Percentiles rank a stretch among this genome's conserved stretches.
These are phyloP conservation scores for Turnix velox DNA, from an alignment of 2,113 vertebrate genomes.

Conservation along the genomic window DNA sequence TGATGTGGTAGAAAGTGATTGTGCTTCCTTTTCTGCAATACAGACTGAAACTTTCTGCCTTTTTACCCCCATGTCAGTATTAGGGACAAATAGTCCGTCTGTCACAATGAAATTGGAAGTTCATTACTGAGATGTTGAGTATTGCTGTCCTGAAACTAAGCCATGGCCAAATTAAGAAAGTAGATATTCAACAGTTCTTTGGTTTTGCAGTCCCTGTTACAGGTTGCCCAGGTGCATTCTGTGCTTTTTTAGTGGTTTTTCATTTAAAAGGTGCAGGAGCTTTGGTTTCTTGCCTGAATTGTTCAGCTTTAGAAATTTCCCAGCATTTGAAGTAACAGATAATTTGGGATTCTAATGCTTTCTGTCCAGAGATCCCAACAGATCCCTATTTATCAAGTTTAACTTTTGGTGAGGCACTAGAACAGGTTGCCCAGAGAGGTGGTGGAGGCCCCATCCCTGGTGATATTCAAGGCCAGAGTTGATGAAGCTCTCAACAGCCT, in stretches of 20 bases:
- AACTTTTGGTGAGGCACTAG: too few species aligned
- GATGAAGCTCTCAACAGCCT: too few species aligned
- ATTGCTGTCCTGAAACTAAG: not conserved
- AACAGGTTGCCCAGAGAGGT: too few species aligned
- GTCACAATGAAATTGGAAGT: not conserved
- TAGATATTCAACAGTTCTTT: not conserved
- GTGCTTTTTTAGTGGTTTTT: not conserved
- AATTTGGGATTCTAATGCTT: not conserved
- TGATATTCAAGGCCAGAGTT: too few species aligned
- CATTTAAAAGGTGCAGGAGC: not conserved
- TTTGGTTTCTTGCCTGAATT: not conserved
- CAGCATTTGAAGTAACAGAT: not conserved
- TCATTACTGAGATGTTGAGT: constrained; percentile 16
- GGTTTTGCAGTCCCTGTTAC: not conserved
- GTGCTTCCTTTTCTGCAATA: not conserved
- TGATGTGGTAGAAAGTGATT: not conserved
- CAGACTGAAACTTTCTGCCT: not conserved
- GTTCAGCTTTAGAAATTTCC: not conserved
- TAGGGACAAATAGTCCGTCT: not conserved
- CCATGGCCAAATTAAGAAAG: not conserved
- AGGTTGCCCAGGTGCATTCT: too few species aligned
- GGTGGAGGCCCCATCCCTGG: too few species aligned
- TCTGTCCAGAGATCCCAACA: not conserved
- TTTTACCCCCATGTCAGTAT: not conserved
- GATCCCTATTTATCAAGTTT: not conserved